Evolutionary conservation across 2,113 vertebrate genomes (phyloP).

Genomic region (Phalacrocorax pelagicus): DNA sequence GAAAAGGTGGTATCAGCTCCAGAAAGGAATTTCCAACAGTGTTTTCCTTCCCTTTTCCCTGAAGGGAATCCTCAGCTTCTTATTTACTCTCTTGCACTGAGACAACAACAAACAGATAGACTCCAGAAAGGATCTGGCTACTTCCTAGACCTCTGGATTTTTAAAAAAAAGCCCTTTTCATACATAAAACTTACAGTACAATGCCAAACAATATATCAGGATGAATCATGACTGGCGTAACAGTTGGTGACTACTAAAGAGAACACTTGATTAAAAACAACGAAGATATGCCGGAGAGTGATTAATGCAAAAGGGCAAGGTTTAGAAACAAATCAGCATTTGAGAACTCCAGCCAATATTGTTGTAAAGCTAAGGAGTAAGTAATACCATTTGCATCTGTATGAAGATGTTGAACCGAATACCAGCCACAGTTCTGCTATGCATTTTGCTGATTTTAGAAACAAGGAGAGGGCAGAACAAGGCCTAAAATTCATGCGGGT

Average conservation of each 20-base stretch:
- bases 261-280: not conserved
- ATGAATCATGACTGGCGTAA: not conserved
- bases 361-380: not conserved
- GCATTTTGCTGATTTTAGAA: not conserved
- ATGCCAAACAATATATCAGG: fast-evolving
- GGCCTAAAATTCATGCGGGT: not conserved
- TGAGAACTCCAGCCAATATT: not conserved
- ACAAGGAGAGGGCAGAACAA: not conserved
- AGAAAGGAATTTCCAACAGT: not conserved
- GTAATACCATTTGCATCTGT: not conserved
- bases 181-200: not conserved
- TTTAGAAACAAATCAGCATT: not conserved
- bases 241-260: not conserved
- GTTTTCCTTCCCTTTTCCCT: not conserved
- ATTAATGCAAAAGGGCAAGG: not conserved
- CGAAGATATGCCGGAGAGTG: not conserved
- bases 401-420: not conserved
- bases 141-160: not conserved
- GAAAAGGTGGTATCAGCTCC: not conserved
- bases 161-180: not conserved
- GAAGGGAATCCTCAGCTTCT: not conserved
- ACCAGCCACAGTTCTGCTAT: not conserved
- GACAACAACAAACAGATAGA: not conserved
- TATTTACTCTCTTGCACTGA: not conserved
- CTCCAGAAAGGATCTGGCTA: not conserved